These are phyloP conservation scores for Heliconius hewitsoni DNA, from an alignment of 1,140 invertebrate genomes.

Conservation along the genomic window DNA sequence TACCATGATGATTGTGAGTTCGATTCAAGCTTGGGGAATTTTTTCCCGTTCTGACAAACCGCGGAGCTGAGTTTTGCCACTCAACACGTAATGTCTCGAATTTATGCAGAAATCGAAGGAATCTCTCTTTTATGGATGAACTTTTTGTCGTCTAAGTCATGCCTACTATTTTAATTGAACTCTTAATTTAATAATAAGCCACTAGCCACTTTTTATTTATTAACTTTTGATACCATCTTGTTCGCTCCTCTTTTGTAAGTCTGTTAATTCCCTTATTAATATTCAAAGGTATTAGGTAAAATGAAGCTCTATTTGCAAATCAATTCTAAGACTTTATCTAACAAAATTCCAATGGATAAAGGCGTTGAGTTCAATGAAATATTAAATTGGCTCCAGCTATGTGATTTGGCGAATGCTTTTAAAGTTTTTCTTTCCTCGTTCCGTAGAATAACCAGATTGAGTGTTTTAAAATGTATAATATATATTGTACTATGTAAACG, in stretches of 20 bases:
- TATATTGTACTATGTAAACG: too few relatives aligned
- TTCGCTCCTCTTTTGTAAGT: background rate
- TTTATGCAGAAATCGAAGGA: too few relatives aligned
- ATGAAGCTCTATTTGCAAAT: slow-evolving; percentile 18
- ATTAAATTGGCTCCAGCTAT: slow-evolving; percentile 22
- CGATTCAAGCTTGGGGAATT: too few relatives aligned
- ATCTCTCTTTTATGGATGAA: background rate
- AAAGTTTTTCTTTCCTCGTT: slow-evolving; percentile 5
- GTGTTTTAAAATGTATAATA: too few relatives aligned
- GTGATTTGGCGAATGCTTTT: slow-evolving; percentile 27
- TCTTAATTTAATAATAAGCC: background rate
- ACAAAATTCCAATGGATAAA: slow-evolving; percentile 26
- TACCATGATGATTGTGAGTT: too few relatives aligned
- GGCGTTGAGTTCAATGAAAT: slow-evolving; percentile 23
- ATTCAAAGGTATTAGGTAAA: slow-evolving; percentile 7
- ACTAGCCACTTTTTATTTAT: background rate
- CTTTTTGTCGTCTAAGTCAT: background rate
- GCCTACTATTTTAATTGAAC: too few relatives aligned
- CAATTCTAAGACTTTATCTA: slow-evolving; percentile 29
- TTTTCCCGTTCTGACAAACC: too few relatives aligned
- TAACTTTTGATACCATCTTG: background rate
- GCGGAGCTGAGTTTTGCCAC: too few relatives aligned
- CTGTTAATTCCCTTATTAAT: slow-evolving; percentile 3
- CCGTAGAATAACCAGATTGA: background rate
- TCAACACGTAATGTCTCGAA: too few relatives aligned